These are phyloP conservation scores for Eolophus roseicapilla DNA, from an alignment of 2,113 vertebrate species.

Conservation along the genomic window DNA sequence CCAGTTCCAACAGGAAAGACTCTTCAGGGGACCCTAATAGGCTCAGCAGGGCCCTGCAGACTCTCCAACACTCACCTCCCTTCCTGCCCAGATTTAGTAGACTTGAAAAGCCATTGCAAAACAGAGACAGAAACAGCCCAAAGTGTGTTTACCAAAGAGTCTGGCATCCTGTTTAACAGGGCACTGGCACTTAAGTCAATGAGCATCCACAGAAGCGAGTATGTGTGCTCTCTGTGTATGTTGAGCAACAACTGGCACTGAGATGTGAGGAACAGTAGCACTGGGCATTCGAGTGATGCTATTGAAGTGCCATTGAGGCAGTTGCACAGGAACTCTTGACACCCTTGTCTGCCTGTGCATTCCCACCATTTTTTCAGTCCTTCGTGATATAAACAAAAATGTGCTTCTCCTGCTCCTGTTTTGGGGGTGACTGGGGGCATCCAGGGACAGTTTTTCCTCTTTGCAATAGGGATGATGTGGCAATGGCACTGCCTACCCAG, in stretches of 20 bases:
- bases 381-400: background rate
- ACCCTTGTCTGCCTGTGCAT: background rate
- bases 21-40: background rate
- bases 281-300: background rate
- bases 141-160: fast-evolving
- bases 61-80: background rate
- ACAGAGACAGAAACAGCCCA: background rate
- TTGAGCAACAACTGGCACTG: background rate
- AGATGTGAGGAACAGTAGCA: background rate
- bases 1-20: background rate
- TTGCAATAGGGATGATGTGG: background rate
- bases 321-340: background rate
- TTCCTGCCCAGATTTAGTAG: background rate
- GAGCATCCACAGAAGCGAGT: fast-evolving
- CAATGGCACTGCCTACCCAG: background rate
- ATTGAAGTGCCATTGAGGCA: background rate
- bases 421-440: background rate
- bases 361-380: background rate
- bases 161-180: background rate
- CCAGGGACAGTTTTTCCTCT: background rate
- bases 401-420: background rate
- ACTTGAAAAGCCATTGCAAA: background rate
- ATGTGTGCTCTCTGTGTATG: background rate
- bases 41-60: background rate
- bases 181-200: background rate